A percentile compares a stretch with the other conserved stretches of the same genome.
Evolutionary conservation across 2,888 invertebrate species (phyloP).

Genomic region (Hirtodrosophila duncani): DNA sequence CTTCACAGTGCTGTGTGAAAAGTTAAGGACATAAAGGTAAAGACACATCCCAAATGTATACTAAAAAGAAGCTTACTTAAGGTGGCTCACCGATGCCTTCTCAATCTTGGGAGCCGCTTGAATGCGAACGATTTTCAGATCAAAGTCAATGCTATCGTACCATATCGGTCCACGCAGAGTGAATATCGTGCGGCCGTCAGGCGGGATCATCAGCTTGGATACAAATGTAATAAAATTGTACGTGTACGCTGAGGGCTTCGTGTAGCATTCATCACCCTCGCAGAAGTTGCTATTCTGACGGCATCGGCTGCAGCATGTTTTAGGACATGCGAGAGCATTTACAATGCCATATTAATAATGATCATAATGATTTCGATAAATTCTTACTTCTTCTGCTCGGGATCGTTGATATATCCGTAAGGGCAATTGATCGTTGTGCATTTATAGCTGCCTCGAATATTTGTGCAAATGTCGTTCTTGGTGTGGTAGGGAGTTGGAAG

Average conservation of each 20-base stretch:
- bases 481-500: too few relatives aligned
- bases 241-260: constrained; percentile 90
- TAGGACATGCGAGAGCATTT: neutral
- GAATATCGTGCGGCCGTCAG: constrained; percentile 84
- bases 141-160: constrained; percentile 86
- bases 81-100: constrained; percentile 81
- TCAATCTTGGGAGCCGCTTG: constrained; percentile 82
- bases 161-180: constrained; percentile 91
- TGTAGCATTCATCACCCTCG: constrained; percentile 85
- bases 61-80: constrained; percentile 79
- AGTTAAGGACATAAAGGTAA: neutral
- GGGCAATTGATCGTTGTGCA: constrained; percentile 94
- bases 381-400: constrained; percentile 88
- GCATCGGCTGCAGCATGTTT: constrained; percentile 84
- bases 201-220: constrained; percentile 87
- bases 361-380: too few relatives aligned
- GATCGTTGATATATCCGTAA: constrained; percentile 88
- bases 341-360: too few relatives aligned
- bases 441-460: constrained; percentile 91
- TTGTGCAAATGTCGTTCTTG: constrained; percentile 88
- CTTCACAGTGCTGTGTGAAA: constrained; percentile 79
- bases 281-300: constrained; percentile 85
- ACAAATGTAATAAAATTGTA: constrained; percentile 96
- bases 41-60: neutral
- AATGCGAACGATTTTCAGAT: constrained; percentile 83